phyloP scores from a whole-genome alignment of 2,113 vertebrate genomes.

The Centropus unirufus region DNA sequence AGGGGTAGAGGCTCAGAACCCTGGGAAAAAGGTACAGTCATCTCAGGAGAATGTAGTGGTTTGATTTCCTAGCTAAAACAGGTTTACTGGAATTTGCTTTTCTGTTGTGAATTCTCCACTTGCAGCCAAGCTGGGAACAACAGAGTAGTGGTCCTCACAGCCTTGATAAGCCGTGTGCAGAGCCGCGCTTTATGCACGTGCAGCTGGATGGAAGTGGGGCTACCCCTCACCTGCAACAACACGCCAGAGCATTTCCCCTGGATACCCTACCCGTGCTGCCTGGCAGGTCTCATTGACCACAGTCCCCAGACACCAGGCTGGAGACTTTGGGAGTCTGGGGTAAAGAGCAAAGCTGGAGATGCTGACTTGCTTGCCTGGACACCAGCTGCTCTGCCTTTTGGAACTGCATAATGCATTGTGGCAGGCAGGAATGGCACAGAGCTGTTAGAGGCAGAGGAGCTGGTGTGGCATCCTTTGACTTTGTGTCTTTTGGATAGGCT shows the following conservation, averaged over 20 bases:
- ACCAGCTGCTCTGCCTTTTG: background rate
- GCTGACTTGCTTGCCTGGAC: background rate
- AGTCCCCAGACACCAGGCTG: background rate
- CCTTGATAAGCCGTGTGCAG: background rate
- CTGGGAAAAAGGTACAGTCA: background rate
- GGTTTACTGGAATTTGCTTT: background rate
- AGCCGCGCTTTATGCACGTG: rapidly evolving
- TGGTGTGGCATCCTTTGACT: background rate
- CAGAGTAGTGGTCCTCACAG: background rate
- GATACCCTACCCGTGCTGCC: rapidly evolving
- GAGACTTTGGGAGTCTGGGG: background rate
- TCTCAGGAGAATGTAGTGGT: background rate
- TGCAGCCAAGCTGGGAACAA: background rate
- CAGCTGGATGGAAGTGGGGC: background rate
- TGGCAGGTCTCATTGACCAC: background rate
- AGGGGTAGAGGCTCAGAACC: background rate
- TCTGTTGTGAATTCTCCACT: background rate
- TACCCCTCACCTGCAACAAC: background rate
- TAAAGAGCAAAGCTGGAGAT: background rate
- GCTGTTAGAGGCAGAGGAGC: background rate
- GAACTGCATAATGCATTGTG: background rate
- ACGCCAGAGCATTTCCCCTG: background rate
- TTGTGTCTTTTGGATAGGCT: background rate
- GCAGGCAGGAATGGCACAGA: background rate
- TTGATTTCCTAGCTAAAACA: background rate